Base-by-base conservation (phyloP, 2,888 invertebrate species). In the Bombylius discolor region DNA sequence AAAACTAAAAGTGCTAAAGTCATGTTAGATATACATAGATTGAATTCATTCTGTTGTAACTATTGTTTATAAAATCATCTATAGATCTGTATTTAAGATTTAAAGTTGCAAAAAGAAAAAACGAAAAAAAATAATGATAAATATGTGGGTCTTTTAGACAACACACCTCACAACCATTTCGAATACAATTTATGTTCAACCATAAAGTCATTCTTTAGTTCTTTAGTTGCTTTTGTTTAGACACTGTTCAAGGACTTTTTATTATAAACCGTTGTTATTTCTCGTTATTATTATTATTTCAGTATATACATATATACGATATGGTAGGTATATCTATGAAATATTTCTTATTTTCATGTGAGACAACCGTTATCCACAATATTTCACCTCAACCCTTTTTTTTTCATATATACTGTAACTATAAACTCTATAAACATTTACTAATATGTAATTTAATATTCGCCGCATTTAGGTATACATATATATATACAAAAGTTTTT, bases 331-430 rank as follows among this genome's bases (percentile, higher is more conserved):
- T 7, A 1, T 7, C 2, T 7, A 11, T 11, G 11, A 42, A 8
- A 11, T 11, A 11, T 49, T 54, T 58, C 57, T 57, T 49, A 55
- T 47, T 57, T 56, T 59, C 56, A 59, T 57, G 59, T 44, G 52
- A 55, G 52, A 59, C 53, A 56, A 56, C 59, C 59, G 59, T 59
- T 59, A 59, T 57, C 48, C 56, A 56, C 54, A 54, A 9, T 55
- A 59, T 59, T 59, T 59, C 55, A 59, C 59, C 56, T 59, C 59
- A 57, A 57, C 56, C 55, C 56, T 23, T 59, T 55, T 53, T 59
- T 56, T 36, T 49, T 53, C 44, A 11, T 49, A 44, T 46, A 11
- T 46, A 13, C n/a, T 46, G 46, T 46, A 36, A 9, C 1, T 4
- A 8, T 36, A 36, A 36, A 36, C 9, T 36, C 36, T 36, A 23